Percentiles rank a stretch among this genome's conserved stretches.
Conservation (phyloP, 2,113 vertebrate genomes). For the Procavia capensis region DNA sequence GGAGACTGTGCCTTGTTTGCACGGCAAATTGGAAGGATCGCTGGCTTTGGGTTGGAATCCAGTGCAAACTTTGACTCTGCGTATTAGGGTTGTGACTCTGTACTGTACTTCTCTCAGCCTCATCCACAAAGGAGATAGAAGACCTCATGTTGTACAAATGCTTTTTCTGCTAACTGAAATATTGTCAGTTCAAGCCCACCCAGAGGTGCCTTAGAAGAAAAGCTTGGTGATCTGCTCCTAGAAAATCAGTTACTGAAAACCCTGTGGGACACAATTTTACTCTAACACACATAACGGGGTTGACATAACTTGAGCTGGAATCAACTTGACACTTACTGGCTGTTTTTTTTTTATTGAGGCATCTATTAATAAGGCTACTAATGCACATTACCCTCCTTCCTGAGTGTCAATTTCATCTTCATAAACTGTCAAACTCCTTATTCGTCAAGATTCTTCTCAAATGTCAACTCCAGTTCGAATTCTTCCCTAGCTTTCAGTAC, state of each 20-base stretch:
- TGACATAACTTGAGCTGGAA: not conserved
- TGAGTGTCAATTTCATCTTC: not conserved
- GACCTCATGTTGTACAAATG: not conserved
- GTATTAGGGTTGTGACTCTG: not conserved
- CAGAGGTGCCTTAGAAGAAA: not conserved
- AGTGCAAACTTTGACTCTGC: not conserved
- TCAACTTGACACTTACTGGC: not conserved
- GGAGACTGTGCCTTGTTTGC: not conserved
- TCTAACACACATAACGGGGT: not conserved
- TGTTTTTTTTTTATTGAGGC: not conserved
- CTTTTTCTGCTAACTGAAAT: not conserved
- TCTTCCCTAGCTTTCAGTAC: not conserved
- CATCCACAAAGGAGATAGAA: not conserved
- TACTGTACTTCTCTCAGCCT: not conserved
- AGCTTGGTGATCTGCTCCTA: not conserved
- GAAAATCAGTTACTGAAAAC: not conserved
- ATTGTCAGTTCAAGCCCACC: not conserved
- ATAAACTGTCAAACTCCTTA: not conserved
- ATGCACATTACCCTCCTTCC: not conserved
- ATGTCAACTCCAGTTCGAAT: not conserved
- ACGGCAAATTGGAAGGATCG: not conserved
- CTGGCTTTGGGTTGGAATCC: fast-evolving
- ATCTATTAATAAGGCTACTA: not conserved
- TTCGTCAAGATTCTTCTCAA: not conserved
- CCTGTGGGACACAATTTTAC: not conserved